Evolutionary conservation across 2,888 invertebrate species (phyloP).

Genomic region (Nycteola revayana): DNA sequence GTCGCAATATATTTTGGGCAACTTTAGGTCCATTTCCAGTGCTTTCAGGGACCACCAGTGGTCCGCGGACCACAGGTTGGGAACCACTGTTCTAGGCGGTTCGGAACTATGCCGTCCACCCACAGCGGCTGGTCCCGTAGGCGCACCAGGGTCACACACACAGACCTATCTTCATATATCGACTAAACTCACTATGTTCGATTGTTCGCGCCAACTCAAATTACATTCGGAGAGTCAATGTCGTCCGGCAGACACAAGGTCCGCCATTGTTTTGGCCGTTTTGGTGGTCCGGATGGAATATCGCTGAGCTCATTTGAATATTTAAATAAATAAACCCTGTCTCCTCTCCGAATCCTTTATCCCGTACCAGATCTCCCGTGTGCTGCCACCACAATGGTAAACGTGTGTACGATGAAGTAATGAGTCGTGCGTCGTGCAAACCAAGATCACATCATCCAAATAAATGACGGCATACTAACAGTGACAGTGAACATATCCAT

Average conservation of each 20-base stretch:
- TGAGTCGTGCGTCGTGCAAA: constrained; percentile 70
- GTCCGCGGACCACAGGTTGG: no score
- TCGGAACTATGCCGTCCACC: constrained; percentile 80
- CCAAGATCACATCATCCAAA: constrained; percentile 69
- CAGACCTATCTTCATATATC: constrained; percentile 69
- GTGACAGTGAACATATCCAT: constrained; percentile 53
- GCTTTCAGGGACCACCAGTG: no score
- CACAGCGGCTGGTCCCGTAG: constrained; percentile 78
- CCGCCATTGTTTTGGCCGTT: constrained; percentile 73
- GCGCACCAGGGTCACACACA: constrained; percentile 79
- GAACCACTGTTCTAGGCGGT: no score
- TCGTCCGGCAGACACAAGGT: constrained; percentile 68
- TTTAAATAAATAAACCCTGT: constrained; percentile 45
- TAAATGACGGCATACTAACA: constrained; percentile 53
- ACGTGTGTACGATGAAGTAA: constrained; percentile 31
- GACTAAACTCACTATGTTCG: constrained; percentile 68
- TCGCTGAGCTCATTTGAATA: constrained; percentile 62
- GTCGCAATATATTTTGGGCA: no score
- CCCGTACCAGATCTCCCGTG: constrained; percentile 39
- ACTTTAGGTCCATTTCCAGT: no score
- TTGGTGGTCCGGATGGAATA: constrained; percentile 69
- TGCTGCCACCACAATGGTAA: constrained; percentile 35
- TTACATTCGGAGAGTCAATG: constrained; percentile 77
- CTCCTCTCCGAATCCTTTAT: constrained; percentile 32
- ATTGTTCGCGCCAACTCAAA: constrained; percentile 72